Evolutionary conservation across 2,113 vertebrate genomes (phyloP), one percentile per base, ranked within the genome.

Genomic region (Opisthocomus hoazin): DNA sequence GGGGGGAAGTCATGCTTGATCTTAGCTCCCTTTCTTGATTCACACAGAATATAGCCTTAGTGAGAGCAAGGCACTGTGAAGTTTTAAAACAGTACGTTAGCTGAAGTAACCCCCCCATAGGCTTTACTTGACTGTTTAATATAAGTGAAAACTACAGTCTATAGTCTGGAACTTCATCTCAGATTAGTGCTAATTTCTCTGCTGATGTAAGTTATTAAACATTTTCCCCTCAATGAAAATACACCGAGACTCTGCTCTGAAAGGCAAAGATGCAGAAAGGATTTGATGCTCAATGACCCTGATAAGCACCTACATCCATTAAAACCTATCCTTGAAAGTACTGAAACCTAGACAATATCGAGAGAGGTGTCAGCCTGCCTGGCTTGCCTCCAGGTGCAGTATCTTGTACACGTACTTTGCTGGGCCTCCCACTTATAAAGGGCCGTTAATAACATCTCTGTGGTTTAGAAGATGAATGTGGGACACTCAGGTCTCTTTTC

Each of bases 381-480:
- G 16, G 9, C 17, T 84, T 74, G 6, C 15, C 36, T 89, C 14
- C 18, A 56, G 18, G 19, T 76, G 27, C 6, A 34, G 24, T 18
- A 12, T 32, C 26, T 41, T 37, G 5, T 8, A 15, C 9, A 3
- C 23, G 15, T 20, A 43, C n/a, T 83, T 22, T 1, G 5, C 21
- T 43, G 54, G 26, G 30, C 13, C 20, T 87, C 30, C 20, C 19
- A 10, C 5, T 61, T 58, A 12, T 43, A 64, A 60, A 69, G 80
- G 58, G 5, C 20, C 20, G 10, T 94, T 60, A 23, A 15, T 21
- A 74, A 34, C 6, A 57, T 11, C 16, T 63, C 76, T 1, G 0
- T 54, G 6, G 23, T 64, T 70, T 63, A 74, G 56, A 66, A 46
- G 29, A 6, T 50, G 10, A 2, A 0, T 0, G 1, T 32, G 27